Evolutionary conservation across 2,797 vertebrate genomes (phyloP).

Genomic region (Chromis chromis): DNA sequence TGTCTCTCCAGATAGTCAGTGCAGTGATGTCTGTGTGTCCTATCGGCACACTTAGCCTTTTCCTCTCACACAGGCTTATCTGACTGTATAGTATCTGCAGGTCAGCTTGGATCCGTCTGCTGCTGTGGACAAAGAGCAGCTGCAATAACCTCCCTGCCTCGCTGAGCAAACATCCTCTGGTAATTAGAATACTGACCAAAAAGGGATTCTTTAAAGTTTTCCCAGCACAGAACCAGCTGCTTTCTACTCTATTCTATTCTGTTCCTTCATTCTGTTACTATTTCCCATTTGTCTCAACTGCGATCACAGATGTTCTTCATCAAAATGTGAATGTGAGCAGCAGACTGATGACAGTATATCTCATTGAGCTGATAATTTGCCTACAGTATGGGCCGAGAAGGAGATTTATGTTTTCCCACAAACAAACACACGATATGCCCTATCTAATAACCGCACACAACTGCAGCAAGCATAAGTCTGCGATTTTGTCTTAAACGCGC

Average conservation of each 20-base stretch:
- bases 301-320: conserved; percentile 26
- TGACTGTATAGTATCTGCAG: conserved; percentile 8
- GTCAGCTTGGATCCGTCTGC: conserved; percentile 22
- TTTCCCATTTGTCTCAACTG: conserved; percentile 18
- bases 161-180: conserved; percentile 34
- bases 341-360: conserved; percentile 18
- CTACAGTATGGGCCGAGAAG: conserved; percentile 12
- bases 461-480: conserved; percentile 31
- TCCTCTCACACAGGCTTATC: conserved; percentile 16
- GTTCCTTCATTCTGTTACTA: background rate
- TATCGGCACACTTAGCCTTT: conserved; percentile 17
- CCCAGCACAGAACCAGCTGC: too few relatives aligned
- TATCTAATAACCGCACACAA: conserved; percentile 24
- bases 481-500: conserved; percentile 66
- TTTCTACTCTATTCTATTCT: too few relatives aligned
- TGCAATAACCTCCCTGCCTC: conserved; percentile 49
- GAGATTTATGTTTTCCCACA: conserved; percentile 38
- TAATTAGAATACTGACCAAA: conserved; percentile 50
- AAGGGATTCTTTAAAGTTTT: conserved; percentile 27
- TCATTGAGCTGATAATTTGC: conserved; percentile 18
- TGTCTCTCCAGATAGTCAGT: background rate
- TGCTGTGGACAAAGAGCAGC: conserved; percentile 4
- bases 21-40: conserved; percentile 15
- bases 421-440: conserved; percentile 40
- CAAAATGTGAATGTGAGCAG: conserved; percentile 15